These are phyloP conservation scores for Drosophila anomalata DNA, from an alignment of 2,888 invertebrate species.

Conservation along the genomic window DNA sequence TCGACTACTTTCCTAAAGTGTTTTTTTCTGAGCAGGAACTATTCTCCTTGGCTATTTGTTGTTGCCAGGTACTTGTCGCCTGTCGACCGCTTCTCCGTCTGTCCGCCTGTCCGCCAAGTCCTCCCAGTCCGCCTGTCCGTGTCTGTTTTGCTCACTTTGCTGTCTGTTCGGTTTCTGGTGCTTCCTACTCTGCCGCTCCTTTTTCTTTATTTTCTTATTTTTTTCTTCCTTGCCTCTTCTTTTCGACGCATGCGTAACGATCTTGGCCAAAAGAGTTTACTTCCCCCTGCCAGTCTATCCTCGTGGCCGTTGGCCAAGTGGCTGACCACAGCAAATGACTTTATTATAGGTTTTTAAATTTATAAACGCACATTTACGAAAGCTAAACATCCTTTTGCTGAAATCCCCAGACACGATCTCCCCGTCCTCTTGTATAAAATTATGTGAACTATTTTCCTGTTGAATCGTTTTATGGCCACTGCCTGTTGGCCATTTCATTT, in stretches of 20 bases:
- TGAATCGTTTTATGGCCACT: conserved; percentile 41
- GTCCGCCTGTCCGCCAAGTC: conserved; percentile 1
- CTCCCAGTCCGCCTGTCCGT: conserved; percentile 3
- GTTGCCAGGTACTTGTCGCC: conserved; percentile 51
- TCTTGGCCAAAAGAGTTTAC: conserved; percentile 36
- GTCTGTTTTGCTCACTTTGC: conserved; percentile 42
- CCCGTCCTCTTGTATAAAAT: conserved; percentile 16
- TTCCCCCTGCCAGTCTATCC: not conserved
- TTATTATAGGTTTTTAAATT: conserved; percentile 78
- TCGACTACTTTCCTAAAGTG: not conserved
- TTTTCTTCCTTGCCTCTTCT: not conserved
- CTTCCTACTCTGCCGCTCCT: conserved; percentile 11
- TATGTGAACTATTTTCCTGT: conserved; percentile 33
- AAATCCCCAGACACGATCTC: conserved; percentile 52
- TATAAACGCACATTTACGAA: conserved; percentile 75
- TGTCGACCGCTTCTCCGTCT: conserved; percentile 24
- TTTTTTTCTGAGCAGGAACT: conserved; percentile 8
- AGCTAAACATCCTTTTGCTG: conserved; percentile 60
- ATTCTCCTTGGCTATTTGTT: conserved; percentile 36
- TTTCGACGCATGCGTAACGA: conserved; percentile 51
- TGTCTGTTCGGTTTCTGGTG: conserved; percentile 35
- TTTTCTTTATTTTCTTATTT: not conserved
- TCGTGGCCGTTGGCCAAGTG: conserved; percentile 5
- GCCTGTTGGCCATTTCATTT: conserved; percentile 18
- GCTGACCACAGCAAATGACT: conserved; percentile 67